Evolutionary conservation across 2,113 vertebrate species (phyloP).

Genomic region (Oriolus oriolus): DNA sequence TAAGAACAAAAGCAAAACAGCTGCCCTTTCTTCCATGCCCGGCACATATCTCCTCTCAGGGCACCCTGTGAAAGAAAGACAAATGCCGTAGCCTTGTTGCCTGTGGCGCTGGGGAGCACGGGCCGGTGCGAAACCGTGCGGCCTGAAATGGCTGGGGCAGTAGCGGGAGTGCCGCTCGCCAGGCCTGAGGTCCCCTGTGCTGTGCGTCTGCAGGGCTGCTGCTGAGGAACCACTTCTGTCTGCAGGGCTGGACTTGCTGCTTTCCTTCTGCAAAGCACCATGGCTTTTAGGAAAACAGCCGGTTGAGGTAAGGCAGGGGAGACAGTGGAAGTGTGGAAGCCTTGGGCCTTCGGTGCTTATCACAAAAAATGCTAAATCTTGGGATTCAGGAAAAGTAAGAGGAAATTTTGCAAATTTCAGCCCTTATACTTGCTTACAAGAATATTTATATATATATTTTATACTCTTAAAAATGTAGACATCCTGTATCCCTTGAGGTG

Average conservation of each 20-base stretch:
- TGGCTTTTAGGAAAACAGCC: neutral
- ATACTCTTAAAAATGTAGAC: neutral
- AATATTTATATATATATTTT: neutral
- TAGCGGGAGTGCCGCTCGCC: neutral
- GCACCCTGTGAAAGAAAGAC: neutral
- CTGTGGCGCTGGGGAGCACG: neutral
- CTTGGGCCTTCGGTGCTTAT: neutral
- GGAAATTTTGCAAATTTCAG: neutral
- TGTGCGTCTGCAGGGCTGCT: neutral
- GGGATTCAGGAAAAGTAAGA: neutral
- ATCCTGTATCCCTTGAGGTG: neutral
- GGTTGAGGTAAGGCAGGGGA: neutral
- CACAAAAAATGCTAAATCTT: neutral
- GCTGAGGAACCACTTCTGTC: neutral
- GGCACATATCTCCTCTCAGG: neutral
- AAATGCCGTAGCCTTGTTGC: neutral
- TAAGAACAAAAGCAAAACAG: neutral
- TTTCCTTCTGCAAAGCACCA: neutral
- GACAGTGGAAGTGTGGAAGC: neutral
- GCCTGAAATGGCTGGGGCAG: neutral
- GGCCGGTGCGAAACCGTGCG: fast-evolving
- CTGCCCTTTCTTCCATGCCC: neutral
- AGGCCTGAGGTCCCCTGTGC: neutral
- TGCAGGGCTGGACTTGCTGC: neutral
- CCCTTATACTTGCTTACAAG: neutral